These are phyloP conservation scores for Ceratina australensis DNA, from an alignment of 1,140 invertebrate genomes.

Conservation along the genomic window DNA sequence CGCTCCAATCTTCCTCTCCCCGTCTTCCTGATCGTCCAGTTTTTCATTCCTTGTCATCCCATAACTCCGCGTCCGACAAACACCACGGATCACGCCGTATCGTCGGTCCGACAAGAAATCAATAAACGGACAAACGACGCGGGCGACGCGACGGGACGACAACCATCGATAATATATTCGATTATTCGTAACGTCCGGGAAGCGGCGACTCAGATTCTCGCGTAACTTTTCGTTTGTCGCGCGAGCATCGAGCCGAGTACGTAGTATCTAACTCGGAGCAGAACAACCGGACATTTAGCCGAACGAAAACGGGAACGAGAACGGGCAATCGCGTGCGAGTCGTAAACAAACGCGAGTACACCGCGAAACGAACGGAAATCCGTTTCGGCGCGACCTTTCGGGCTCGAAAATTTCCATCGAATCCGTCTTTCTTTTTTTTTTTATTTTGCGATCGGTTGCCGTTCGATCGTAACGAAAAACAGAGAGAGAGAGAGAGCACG, in stretches of 20 bases:
- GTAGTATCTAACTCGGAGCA: no score
- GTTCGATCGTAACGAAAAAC: background rate
- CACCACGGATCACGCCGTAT: background rate
- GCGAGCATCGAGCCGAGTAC: background rate
- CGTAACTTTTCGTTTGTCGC: no score
- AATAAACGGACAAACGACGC: constrained; percentile 41
- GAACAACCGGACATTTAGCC: background rate
- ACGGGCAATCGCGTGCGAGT: background rate
- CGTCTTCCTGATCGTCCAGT: background rate
- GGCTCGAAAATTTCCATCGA: background rate
- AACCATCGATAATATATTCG: constrained; percentile 38
- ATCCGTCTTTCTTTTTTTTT: background rate
- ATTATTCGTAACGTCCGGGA: background rate
- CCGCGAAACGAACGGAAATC: background rate
- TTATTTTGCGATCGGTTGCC: no score
- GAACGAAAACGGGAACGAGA: background rate
- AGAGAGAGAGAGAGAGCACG: no score
- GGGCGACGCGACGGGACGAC: background rate
- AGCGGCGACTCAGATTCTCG: no score
- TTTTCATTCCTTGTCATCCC: constrained; percentile 30
- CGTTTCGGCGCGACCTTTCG: background rate
- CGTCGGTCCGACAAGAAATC: constrained; percentile 45
- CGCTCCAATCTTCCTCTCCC: constrained; percentile 32
- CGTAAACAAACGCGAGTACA: constrained; percentile 18
- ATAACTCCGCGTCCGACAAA: constrained; percentile 44